Base-by-base conservation (phyloP, 2,797 vertebrate genomes). In the Choloepus didactylus region DNA sequence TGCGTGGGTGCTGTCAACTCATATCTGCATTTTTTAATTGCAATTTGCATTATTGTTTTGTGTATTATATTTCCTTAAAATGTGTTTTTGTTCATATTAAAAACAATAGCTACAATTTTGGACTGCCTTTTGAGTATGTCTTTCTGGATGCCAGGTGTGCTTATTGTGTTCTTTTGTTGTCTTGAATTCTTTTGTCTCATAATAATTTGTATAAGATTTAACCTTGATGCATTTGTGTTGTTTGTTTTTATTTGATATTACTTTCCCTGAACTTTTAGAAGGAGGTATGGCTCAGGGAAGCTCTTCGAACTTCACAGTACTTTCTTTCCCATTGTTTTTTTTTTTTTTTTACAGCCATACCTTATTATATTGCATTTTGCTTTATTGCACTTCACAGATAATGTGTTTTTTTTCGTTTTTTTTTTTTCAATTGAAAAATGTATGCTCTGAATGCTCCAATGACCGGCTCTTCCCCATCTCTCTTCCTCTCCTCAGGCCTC, bases 261-360 rank as follows among this genome's bases (percentile, higher is more conserved):
- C 16, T 64, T 62, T 51, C 62, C 21, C 35, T 56, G 25, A 81
- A 69, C 19, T 51, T 49, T 67, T n/a, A 84, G 66, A 54, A 85
- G 25, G 16, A 2, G 3, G 2, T 69, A 19, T 21, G 19, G 29
- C 25, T 80, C 35, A 69, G 8, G 44, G 5, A 82, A 41, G 21
- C 7, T 38, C 59, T 73, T 72, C 4, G 46, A n/a, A 86, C 11
- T 64, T 86, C 41, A 12, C 11, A 70, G 29, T 56, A 70, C 21
- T 72, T 85, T 29, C 31, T 66, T 12, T 66, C 25, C 62, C 15
- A 5, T 66, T 66, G 60, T 9, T 62, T 62, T 62, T 49, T 49
- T 49, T 49, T 49, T 49, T 35, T 35, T 99, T 56, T 19, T 56
- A 19, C 54, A 19, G 54, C 5, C 54, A 56, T 56, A 56, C 54